Evolutionary conservation across 2,113 vertebrate species (phyloP).

Genomic region (Poeciliopsis occidentalis): DNA sequence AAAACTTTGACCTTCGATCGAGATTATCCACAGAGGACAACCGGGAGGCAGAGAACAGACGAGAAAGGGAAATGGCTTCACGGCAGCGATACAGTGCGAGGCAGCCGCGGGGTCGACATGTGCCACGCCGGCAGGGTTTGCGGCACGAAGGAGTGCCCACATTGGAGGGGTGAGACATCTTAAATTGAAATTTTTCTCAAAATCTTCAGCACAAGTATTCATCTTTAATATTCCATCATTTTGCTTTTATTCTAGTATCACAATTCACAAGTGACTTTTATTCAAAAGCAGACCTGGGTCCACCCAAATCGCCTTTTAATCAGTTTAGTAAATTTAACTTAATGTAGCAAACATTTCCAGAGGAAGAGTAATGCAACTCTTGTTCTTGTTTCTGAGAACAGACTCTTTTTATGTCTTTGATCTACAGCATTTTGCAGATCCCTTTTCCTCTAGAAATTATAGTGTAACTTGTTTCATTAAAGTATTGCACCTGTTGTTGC

Average conservation of each 20-base stretch:
- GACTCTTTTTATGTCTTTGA: background rate
- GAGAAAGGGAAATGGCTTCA: slow-evolving; percentile 89
- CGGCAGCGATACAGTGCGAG: slow-evolving; percentile 87
- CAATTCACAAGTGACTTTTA: background rate
- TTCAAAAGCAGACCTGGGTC: background rate
- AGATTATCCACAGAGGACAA: slow-evolving; percentile 83
- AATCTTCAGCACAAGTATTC: too few relatives aligned
- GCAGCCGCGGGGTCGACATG: slow-evolving; percentile 89
- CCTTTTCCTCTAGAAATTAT: background rate
- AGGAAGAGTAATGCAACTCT: background rate
- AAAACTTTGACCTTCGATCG: slow-evolving; percentile 88
- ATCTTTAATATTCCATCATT: too few relatives aligned
- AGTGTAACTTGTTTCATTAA: background rate
- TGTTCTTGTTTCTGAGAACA: background rate
- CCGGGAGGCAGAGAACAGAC: slow-evolving; percentile 86
- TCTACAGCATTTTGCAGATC: background rate
- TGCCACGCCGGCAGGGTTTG: slow-evolving; percentile 84
- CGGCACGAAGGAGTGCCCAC: slow-evolving; percentile 93
- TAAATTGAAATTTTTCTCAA: background rate
- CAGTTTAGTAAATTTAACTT: background rate
- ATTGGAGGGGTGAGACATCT: slow-evolving; percentile 88
- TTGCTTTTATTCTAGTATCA: background rate
- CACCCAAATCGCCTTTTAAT: background rate
- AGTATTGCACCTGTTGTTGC: background rate
- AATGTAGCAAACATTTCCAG: background rate